These are phyloP conservation scores for Indicator indicator DNA, from an alignment of 2,113 vertebrate genomes.

Conservation along the genomic window DNA sequence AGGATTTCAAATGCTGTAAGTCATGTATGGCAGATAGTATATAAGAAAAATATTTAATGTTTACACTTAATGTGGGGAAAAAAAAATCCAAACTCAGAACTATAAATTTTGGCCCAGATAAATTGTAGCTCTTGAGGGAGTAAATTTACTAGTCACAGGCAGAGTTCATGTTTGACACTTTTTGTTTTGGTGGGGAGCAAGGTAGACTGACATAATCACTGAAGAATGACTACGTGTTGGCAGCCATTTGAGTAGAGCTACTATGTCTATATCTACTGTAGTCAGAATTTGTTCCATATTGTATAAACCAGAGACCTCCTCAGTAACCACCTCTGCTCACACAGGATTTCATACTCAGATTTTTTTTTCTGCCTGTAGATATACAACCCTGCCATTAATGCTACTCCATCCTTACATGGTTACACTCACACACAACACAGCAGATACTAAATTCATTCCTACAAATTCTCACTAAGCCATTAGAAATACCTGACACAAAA, in stretches of 20 bases:
- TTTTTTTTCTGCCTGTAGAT: background rate
- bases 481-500: constrained; percentile 21
- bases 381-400: background rate
- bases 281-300: background rate
- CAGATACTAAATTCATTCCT: background rate
- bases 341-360: background rate
- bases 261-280: background rate
- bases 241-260: background rate
- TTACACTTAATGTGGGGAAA: constrained; percentile 1
- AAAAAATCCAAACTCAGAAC: background rate
- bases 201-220: background rate
- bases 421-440: background rate
- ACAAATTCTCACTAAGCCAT: background rate
- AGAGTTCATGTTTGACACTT: background rate
- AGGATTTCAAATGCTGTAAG: background rate
- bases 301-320: background rate
- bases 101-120: constrained; percentile 5
- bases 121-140: constrained; percentile 13
- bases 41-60: constrained; percentile 16
- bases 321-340: background rate
- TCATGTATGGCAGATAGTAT: background rate
- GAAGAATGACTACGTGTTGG: background rate
- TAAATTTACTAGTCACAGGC: background rate
- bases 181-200: background rate
- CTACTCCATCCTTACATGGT: background rate